These are phyloP conservation scores for Apodemia duryi DNA, from an alignment of 2,888 invertebrate genomes.

Conservation along the genomic window DNA sequence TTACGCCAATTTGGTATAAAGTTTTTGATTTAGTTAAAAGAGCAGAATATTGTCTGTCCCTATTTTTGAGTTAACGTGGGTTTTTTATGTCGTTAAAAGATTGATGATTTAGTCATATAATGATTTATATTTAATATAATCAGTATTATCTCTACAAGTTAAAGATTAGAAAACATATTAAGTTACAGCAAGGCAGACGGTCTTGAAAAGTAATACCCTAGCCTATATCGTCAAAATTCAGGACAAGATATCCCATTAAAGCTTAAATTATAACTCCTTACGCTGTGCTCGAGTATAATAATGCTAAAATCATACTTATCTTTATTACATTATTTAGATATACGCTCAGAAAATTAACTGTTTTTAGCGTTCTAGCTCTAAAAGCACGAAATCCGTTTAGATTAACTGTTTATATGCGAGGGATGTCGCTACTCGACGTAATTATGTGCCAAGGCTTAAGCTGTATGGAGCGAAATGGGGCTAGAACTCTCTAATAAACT, in stretches of 20 bases:
- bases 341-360: constrained; percentile 12
- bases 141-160: too few relatives aligned
- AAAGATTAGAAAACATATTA: too few relatives aligned
- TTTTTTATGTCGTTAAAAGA: too few relatives aligned
- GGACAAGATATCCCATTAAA: not conserved
- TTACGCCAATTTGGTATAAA: too few relatives aligned
- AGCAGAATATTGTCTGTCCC: too few relatives aligned
- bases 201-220: not conserved
- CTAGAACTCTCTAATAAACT: constrained; percentile 5
- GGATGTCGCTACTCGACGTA: constrained; percentile 12
- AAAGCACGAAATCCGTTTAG: constrained; percentile 5
- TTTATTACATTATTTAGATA: constrained; percentile 12
- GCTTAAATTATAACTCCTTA: not conserved
- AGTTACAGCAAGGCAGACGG: too few relatives aligned
- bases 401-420: constrained; percentile 13
- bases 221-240: not conserved
- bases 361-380: constrained; percentile 1
- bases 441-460: constrained; percentile 13
- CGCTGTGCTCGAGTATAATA: not conserved
- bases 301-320: not conserved
- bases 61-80: too few relatives aligned
- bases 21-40: too few relatives aligned
- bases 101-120: too few relatives aligned
- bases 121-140: too few relatives aligned
- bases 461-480: not conserved